A percentile compares a stretch with the other conserved stretches of the same genome.
phyloP scores from a whole-genome alignment of 2,797 vertebrate species.

The Sciaenops ocellatus region DNA sequence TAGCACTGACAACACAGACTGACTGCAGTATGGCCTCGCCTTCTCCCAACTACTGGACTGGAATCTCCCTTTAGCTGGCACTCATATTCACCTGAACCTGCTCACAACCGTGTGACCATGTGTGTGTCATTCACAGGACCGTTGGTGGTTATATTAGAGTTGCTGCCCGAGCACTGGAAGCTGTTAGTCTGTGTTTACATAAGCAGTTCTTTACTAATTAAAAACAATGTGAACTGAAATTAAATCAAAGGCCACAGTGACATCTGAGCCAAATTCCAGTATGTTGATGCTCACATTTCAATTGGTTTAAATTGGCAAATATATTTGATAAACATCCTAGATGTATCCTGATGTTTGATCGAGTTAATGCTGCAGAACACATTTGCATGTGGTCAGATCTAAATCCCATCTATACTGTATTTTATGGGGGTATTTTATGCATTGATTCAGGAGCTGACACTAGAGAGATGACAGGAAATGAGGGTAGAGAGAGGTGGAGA shows the following conservation, averaged over 20 bases:
- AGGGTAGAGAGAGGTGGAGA: neutral
- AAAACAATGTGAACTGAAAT: neutral
- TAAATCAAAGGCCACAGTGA: neutral
- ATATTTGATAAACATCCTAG: neutral
- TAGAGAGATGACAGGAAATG: neutral
- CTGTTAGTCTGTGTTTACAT: constrained; percentile 20
- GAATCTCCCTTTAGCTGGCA: neutral
- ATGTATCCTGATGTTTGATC: neutral
- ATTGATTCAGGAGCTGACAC: too few relatives aligned
- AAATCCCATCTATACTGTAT: neutral
- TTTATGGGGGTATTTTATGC: neutral
- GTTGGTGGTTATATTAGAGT: neutral
- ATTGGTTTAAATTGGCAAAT: neutral
- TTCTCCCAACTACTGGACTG: constrained; percentile 26
- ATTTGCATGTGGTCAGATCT: neutral
- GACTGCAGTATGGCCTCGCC: constrained; percentile 63
- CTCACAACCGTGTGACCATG: neutral
- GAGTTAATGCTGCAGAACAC: neutral
- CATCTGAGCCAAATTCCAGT: constrained; percentile 3
- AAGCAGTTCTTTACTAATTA: neutral
- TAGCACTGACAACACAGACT: constrained; percentile 62
- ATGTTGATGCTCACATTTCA: constrained; percentile 1
- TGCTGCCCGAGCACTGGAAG: constrained; percentile 2
- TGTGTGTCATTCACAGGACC: neutral
- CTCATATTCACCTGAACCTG: neutral